Conservation (phyloP, 2,888 invertebrate species). For the Eustalomyia histrio region DNA sequence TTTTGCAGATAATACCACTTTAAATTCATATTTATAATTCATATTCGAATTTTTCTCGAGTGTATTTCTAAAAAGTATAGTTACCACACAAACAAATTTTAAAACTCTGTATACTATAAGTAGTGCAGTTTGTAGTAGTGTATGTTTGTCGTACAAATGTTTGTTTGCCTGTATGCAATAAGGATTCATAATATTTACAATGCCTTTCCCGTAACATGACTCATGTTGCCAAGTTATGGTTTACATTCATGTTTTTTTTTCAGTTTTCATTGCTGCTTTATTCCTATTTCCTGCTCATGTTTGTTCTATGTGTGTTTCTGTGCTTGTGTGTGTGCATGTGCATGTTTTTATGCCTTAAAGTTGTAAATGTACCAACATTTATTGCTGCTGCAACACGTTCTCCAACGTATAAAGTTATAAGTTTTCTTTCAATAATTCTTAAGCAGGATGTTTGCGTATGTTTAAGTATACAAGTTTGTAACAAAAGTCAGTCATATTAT, state of each 20-base stretch:
- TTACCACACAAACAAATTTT: neutral
- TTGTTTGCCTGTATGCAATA: conserved; percentile 11
- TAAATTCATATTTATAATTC: too few species aligned
- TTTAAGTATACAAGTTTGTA: neutral
- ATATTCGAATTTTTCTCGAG: neutral
- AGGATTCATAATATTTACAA: conserved; percentile 55
- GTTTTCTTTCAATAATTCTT: conserved; percentile 25
- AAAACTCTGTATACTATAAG: conserved; percentile 49
- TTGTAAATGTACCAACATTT: conserved; percentile 57
- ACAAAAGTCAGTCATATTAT: conserved; percentile 1
- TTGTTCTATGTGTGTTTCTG: too few species aligned
- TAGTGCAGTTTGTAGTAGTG: conserved; percentile 30
- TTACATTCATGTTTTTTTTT: conserved; percentile 26
- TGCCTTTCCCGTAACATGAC: conserved; percentile 32
- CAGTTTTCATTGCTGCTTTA: neutral
- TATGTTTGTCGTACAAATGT: too few species aligned
- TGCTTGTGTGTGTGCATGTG: conserved; percentile 19
- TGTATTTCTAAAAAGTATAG: neutral
- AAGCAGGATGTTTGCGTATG: conserved; percentile 6
- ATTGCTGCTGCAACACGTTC: conserved; percentile 58
- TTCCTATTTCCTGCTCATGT: conserved; percentile 31
- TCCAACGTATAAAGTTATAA: conserved; percentile 53
- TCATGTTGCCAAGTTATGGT: conserved; percentile 48
- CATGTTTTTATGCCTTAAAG: conserved; percentile 45
- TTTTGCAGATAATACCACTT: too few species aligned